Conservation (phyloP, 2,797 vertebrate species). For the Eulemur coronatus region DNA sequence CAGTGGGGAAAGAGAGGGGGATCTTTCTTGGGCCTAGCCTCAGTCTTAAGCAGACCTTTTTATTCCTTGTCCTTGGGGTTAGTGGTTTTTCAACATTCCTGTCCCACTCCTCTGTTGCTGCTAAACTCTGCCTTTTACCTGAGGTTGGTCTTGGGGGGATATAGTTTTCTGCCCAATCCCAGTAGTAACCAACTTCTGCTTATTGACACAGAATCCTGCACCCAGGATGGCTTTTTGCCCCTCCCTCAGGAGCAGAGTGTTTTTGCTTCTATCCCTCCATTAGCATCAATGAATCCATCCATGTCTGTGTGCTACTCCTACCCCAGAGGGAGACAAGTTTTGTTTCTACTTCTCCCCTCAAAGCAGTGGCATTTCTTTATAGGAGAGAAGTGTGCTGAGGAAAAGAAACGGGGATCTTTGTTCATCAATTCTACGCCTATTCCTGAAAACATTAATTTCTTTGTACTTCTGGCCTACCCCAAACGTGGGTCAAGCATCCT, state of each 20-base stretch:
- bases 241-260: background rate
- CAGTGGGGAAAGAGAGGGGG: background rate
- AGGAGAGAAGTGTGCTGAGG: background rate
- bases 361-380: constrained; percentile 6
- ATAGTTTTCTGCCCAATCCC: background rate
- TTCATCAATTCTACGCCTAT: background rate
- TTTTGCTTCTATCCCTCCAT: background rate
- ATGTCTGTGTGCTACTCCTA: background rate
- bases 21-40: background rate
- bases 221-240: background rate
- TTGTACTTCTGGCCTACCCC: background rate
- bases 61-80: background rate
- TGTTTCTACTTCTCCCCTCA: background rate
- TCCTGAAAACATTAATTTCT: background rate
- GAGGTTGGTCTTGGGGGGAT: background rate
- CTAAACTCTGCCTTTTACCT: background rate
- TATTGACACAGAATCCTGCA: background rate
- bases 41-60: background rate
- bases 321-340: background rate
- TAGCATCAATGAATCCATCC: background rate
- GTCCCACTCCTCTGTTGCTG: background rate
- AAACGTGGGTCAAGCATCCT: background rate
- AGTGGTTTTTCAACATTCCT: background rate
- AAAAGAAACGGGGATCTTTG: background rate
- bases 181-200: background rate